Base-by-base conservation (phyloP, 2,113 vertebrate species). In the Chauna torquata region DNA sequence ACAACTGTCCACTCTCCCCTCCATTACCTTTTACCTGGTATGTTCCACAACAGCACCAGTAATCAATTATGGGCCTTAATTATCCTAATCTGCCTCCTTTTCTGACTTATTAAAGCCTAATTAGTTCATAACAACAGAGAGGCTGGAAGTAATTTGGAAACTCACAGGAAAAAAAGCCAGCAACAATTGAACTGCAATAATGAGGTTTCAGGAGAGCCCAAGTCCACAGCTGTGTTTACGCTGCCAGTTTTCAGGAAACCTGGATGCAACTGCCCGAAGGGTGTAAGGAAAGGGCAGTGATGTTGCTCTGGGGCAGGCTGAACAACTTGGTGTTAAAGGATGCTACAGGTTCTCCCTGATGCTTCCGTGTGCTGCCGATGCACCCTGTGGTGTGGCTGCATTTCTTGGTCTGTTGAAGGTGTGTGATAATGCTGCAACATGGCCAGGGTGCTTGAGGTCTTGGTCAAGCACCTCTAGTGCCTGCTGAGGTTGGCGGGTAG, bases 21-120 rank as follows among this genome's bases (percentile, higher is more conserved):
- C 92, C 65, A 24, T 38, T 90, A 47, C 9, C 44, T 90, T 94
- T 94, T 30, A 92, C 69, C 42, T 78, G 32, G 55, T 2, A 1
- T 72, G 49, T 92, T 81, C 85, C 72, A 52, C 76, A 95, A 68
- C 16, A 87, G 40, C 6, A 38, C 32, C 36, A 68, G 95, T 92
- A 93, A 97, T 96, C 97, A 97, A 96, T 96, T 88, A 94, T 32
- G 69, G 64, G 64, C 18, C 3, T 62, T 93, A 94, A 95, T 97
- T 96, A 95, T 69, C 52, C 27, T 92, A 95, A 95, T 82, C 88
- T 94, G 15, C 28, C 88, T 86, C 76, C 6, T 96, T 95, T 97
- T 89, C 72, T 97, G 91, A 88, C 79, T 95, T 96, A 95, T 92
- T 97, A 97, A 95, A 88, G 52, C 66, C 95, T 93, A 95, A 96